Base-by-base conservation (phyloP, 2,797 vertebrate genomes). In the Fistularia commersonii region DNA sequence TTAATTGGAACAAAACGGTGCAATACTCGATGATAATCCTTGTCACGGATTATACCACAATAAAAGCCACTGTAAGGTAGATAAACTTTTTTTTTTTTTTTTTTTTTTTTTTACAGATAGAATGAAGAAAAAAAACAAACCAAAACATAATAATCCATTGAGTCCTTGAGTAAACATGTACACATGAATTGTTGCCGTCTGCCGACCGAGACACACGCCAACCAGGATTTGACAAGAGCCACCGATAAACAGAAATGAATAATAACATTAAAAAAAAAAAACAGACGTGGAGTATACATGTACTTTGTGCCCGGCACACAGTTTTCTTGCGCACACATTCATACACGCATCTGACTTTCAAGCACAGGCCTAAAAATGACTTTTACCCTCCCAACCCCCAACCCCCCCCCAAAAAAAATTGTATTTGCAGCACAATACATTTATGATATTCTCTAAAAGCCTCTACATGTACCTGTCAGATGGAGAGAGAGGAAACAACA, bases 131-230 rank as follows among this genome's bases (percentile, higher is more conserved):
- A 87, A 90, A 84, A 80, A 81, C 6, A 35, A 35, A 35, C 34
- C 6, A 35, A 6, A 35, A 35, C 34, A 89, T n/a, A n/a, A n/a
- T n/a, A 82, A 87, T 86, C 73, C 85, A 88, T 90, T 82, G 89
- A 93, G 92, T 98, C 95, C 94, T 97, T 96, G 94, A 97, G 95
- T 99, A 99, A 98, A 99, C 96, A 94, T 93, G 91, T 92, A 95
- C 93, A 96, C 93, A 6, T 93, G 93, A 97, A 94, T 92, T 93
- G 92, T 93, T 93, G 82, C 92, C 87, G 49, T 84, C 89, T 89
- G 90, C 91, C 93, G 91, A 75, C 72, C 41, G 39, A 72, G 66
- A 86, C 77, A 80, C 79, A 65, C 72, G 52, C 85, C 86, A 77
- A 88, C 81, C 80, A 92, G 92, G 85, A 92, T 92, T 92, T 88